Evolutionary conservation across 2,797 vertebrate species (phyloP), one percentile per base, ranked within the genome.

Genomic region (Chelon auratus): DNA sequence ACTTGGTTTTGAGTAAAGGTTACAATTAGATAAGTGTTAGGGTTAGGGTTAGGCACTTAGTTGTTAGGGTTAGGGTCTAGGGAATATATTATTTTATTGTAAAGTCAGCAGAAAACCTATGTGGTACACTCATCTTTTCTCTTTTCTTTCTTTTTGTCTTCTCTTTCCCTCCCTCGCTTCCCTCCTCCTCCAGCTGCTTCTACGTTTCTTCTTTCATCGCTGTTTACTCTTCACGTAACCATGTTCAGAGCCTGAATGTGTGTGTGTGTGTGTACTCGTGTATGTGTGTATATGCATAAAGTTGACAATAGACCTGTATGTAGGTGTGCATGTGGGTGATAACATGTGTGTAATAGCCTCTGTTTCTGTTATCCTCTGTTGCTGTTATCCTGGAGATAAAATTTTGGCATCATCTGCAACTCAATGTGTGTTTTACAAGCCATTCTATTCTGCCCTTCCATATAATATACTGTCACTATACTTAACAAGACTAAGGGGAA

Each of bases 381-480:
- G 55, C 60, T 68, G 58, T 77, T 57, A 64, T 24, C 0, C 14
- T 61, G 39, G 22, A 1, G 81, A 73, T 79, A 51, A 11, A 0
- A 74, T 79, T 75, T 59, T 3, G 0, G 50, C 43, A 68, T 48
- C 61, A 9, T 24, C n/a, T 2, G 13, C 9, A 10, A 3, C 43
- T 52, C 36, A 20, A 64, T 67, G 42, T 57, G 68, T 76, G 33
- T n/a, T 50, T 20, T 20, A 18, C 6, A 1, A 12, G 36, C 17
- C 18, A 4, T 9, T 36, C 51, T 10, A 43, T 43, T 52, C n/a
- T 47, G 45, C 15, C 14, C 15, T 17, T 43, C 9, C 6, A 39
- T 26, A 26, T 26, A 4, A 26, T 26, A 26, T 26, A 26, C 24
- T 3, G 24, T 26, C 24, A 26, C 24, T 26, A 26, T 26, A 26